phyloP scores from a whole-genome alignment of 2,797 vertebrate genomes.

The Tragopan temminckii region DNA sequence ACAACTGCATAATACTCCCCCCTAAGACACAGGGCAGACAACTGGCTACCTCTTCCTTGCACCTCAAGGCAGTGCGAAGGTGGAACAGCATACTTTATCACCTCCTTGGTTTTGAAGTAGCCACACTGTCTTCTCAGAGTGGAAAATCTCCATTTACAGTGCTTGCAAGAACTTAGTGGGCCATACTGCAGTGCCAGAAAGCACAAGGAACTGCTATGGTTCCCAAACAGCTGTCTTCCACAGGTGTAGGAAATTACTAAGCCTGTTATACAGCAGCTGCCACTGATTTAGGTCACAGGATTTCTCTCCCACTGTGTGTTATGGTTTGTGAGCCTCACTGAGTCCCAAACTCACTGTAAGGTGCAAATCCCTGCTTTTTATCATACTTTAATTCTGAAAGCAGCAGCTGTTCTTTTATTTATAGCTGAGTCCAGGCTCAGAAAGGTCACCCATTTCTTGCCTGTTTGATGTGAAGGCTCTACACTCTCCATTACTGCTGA shows the following conservation, averaged over 20 bases:
- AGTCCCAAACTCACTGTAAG: not conserved
- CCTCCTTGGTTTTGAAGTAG: not conserved
- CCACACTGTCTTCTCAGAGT: not conserved
- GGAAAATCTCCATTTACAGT: not conserved
- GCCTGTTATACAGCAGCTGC: not conserved
- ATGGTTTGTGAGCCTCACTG: not conserved
- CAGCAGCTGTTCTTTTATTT: not conserved
- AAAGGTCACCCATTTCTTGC: not conserved
- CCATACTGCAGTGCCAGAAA: not conserved
- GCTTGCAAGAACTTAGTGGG: not conserved
- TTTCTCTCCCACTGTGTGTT: not conserved
- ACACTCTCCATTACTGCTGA: not conserved
- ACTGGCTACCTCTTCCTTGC: not conserved
- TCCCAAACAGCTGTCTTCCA: not conserved
- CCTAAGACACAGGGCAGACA: not conserved
- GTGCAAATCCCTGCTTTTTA: not conserved
- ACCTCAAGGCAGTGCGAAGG: not conserved
- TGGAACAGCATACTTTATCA: not conserved
- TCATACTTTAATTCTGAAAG: not conserved
- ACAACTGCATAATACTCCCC: not conserved
- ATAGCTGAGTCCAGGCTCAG: not conserved
- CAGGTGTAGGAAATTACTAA: not conserved
- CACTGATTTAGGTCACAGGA: not conserved
- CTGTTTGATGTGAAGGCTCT: not conserved
- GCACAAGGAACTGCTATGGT: rapidly evolving